Conservation (phyloP, 2,113 vertebrate genomes). For the Ciconia stormi region DNA sequence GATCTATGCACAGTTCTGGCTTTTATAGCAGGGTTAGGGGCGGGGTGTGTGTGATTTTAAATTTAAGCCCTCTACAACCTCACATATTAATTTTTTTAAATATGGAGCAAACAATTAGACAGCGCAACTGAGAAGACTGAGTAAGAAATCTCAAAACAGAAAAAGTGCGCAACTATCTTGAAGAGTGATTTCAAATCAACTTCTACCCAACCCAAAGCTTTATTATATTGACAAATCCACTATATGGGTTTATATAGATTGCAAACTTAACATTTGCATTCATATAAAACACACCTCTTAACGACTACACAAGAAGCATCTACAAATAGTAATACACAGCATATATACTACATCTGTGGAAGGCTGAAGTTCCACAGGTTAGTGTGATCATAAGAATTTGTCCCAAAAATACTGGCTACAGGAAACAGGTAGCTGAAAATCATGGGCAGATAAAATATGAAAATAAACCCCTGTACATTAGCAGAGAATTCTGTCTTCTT, state of each 20-base stretch:
- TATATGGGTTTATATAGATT: neutral
- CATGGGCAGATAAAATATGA: neutral
- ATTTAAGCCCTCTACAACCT: neutral
- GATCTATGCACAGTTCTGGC: neutral
- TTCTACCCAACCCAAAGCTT: neutral
- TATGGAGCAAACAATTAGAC: neutral
- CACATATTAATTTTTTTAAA: neutral
- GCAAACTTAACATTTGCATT: neutral
- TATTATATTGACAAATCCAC: neutral
- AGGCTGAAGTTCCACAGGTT: neutral
- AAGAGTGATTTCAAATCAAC: neutral
- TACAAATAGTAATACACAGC: neutral
- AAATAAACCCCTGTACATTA: neutral
- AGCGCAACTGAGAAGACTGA: neutral
- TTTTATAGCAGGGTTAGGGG: neutral
- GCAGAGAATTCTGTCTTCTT: neutral
- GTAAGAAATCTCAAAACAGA: neutral
- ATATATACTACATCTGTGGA: neutral
- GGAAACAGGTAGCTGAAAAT: neutral
- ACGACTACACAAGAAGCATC: neutral
- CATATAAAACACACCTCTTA: neutral
- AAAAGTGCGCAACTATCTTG: neutral
- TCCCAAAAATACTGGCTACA: neutral
- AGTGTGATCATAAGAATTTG: accelerated
- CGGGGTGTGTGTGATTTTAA: neutral